Evolutionary conservation across 2,797 vertebrate species (phyloP), one percentile per base, ranked within the genome.

Genomic region (Tamandua tetradactyla): DNA sequence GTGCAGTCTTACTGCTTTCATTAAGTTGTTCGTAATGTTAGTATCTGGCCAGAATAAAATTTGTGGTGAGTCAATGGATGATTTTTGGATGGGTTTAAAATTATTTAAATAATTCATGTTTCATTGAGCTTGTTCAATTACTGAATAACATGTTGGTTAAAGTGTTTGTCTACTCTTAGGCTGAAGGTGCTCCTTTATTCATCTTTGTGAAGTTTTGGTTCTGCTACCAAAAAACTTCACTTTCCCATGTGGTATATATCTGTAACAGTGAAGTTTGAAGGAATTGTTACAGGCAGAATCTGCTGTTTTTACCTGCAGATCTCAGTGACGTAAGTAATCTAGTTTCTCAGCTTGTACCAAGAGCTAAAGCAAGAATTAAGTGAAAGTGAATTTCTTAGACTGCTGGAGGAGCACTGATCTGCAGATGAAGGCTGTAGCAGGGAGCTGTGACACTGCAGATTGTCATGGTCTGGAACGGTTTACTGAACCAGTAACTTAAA

Each of bases 141-240:
- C 14, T 27, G 32, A 71, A 17, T 71, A 66, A 68, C 61, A 13
- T 69, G 23, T 80, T 52, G 52, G 55, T 57, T 57, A 30, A 87
- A 61, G 61, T 42, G 55, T 78, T 57, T 27, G 17, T 49, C 68
- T 92, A 18, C 2, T 52, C 7, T 32, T 59, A 82, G 85, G 37
- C 87, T 83, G 37, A 40, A 75, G 57, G n/a, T 42, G 14, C 5
- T 23, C n/a, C 22, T 62, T 83, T 66, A 40, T 68, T 47, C 40
- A 7, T 76, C 32, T n/a, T 76, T 35, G 71, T 80, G 49, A 81
- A 35, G 47, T 89, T 94, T n/a, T 49, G 83, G 49, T 59, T 66
- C 52, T 44, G 2, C n/a, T 7, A 27, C 35, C 22, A 27, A 17
- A 64, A 35, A 55, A 4, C 30, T 44, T 79, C 9, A 6, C 27